phyloP scores from a whole-genome alignment of 1,140 invertebrate species.

The Megalonaias nervosa region DNA sequence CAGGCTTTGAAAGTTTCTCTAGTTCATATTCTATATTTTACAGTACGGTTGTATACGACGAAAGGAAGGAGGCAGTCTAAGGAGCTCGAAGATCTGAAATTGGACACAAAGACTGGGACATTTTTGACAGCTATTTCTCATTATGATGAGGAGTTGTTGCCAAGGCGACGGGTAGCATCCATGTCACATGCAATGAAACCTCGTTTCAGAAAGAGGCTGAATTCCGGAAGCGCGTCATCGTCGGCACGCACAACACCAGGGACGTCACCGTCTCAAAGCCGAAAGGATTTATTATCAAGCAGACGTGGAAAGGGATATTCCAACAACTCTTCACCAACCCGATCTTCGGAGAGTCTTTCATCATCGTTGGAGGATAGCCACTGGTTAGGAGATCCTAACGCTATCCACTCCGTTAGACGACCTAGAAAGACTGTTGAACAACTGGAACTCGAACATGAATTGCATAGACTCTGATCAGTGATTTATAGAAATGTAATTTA shows the following conservation, averaged over 20 bases:
- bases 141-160: background rate
- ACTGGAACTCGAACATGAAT: constrained; percentile 31
- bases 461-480: constrained; percentile 14
- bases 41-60: background rate
- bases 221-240: background rate
- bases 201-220: background rate
- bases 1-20: too few species aligned
- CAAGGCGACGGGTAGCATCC: constrained; percentile 17
- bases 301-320: constrained; percentile 8
- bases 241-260: constrained; percentile 13
- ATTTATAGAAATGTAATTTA: too few species aligned
- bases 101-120: constrained; percentile 19
- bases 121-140: constrained; percentile 3
- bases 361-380: constrained; percentile 31
- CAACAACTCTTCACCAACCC: too few species aligned
- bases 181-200: constrained; percentile 24
- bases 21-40: background rate
- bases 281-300: background rate
- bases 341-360: background rate
- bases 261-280: constrained; percentile 10
- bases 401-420: constrained; percentile 47
- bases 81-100: constrained; percentile 25
- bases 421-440: constrained; percentile 44
- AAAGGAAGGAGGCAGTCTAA: constrained; percentile 12
- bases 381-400: constrained; percentile 48